A percentile compares a stretch with the other conserved stretches of the same genome.
phyloP scores from a whole-genome alignment of 1,140 invertebrate genomes.

The Paraescarpia echinospica region DNA sequence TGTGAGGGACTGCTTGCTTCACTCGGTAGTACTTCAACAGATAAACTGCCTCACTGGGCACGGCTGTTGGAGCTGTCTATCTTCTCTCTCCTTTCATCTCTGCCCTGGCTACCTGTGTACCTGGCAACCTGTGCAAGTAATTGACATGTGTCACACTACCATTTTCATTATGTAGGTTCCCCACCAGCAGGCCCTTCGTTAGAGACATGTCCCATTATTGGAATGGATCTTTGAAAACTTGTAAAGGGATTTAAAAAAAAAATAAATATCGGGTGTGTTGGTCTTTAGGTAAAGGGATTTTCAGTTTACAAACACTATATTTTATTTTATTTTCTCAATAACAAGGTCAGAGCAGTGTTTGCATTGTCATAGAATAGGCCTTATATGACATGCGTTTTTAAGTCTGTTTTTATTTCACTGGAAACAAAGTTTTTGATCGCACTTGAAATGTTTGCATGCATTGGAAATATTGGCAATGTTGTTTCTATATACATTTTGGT shows the following conservation, averaged over 20 bases:
- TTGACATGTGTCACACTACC: not conserved
- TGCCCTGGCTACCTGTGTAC: not conserved
- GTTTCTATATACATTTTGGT: not conserved
- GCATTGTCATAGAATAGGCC: too few species aligned
- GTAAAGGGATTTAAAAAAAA: too few species aligned
- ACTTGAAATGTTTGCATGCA: not conserved
- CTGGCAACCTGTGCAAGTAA: not conserved
- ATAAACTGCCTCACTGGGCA: not conserved
- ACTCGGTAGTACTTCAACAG: not conserved
- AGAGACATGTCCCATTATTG: too few species aligned
- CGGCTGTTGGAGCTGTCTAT: not conserved
- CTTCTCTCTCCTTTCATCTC: not conserved
- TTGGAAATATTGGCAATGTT: not conserved
- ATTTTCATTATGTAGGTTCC: not conserved
- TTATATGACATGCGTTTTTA: too few species aligned
- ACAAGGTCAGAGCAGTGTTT: too few species aligned
- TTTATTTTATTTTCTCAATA: too few species aligned
- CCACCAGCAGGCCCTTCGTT: not conserved
- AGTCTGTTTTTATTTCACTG: not conserved
- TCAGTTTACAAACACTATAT: too few species aligned
- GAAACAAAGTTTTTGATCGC: not conserved
- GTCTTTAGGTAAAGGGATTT: too few species aligned
- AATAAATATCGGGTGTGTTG: too few species aligned
- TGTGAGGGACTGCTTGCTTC: not conserved
- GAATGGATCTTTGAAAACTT: too few species aligned